phyloP scores from a whole-genome alignment of 2,797 vertebrate genomes.

The Spinus pinus region DNA sequence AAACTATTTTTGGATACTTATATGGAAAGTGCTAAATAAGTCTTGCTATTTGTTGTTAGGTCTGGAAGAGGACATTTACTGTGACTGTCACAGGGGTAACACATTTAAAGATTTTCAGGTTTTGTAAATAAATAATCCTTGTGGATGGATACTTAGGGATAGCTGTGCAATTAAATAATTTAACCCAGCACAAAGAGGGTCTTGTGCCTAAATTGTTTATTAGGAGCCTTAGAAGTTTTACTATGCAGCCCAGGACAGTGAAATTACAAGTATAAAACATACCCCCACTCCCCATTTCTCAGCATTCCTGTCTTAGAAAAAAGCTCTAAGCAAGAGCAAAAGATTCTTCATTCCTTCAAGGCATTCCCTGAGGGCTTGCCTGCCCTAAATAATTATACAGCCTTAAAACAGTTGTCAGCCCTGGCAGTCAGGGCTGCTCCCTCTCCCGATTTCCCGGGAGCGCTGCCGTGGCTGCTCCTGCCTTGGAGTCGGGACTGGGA shows the following conservation, averaged over 20 bases:
- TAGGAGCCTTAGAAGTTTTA: not conserved
- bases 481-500: accelerated
- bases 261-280: conserved; percentile 19
- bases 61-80: not conserved
- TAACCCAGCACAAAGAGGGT: not conserved
- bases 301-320: not conserved
- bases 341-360: conserved; percentile 51
- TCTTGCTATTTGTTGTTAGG: not conserved
- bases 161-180: conserved; percentile 5
- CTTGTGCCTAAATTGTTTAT: not conserved
- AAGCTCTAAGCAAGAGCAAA: conserved; percentile 19
- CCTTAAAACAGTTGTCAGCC: conserved; percentile 46
- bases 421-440: not conserved
- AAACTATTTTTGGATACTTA: not conserved
- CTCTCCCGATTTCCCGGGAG: not conserved
- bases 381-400: conserved; percentile 56
- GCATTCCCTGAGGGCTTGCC: conserved; percentile 22
- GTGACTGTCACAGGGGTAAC: not conserved
- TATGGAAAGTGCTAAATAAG: not conserved
- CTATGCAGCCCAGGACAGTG: not conserved
- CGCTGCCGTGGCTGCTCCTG: not conserved
- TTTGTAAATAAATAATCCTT: conserved; percentile 15
- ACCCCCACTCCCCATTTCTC: not conserved
- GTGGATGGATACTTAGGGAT: not conserved
- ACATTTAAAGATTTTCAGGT: not conserved